Base-by-base conservation (phyloP, 2,888 invertebrate species). In the Isotomurus palustris region DNA sequence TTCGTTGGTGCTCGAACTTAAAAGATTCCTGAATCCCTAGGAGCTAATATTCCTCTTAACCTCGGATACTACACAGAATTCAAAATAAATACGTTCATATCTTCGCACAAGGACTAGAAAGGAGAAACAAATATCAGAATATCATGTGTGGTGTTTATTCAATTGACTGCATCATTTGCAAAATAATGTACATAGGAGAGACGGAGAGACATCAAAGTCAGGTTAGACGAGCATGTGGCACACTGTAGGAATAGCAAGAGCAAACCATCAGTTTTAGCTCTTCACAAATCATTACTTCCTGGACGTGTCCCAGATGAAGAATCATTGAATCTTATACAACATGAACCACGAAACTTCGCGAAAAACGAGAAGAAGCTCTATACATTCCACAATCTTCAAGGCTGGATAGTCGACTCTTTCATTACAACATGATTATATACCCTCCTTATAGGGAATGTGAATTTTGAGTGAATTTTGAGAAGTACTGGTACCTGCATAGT, bases 311-410 rank as follows among this genome's bases (percentile, higher is more conserved):
- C n/a, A 19, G 35, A 50, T 35, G 3, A n/a, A 50, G 14, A 32
- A 4, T 50, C 50, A 4, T 35, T 4, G 14, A 22, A 32, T 4
- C 21, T 35, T 21, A 10, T 35, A 10, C 10, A 8, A 2, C 4
- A 8, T 10, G 50, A 50, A 36, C 50, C 35, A 19, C 10, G 50
- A 29, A 29, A 21, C 14, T 29, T 19, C 8, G 17, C 19, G 3
- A 36, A 29, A 50, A 36, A 50, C 36, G 17, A 35, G 36, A 50
- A 22, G 50, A 50, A 50, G 8, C 50, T 3, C 14, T 50, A 5
- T 14, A 32, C 35, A 50, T 50, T 19, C 3, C 12, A 8, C 32
- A 22, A 10, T 8, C 28, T 25, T 6, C 21, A 43, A 43, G 43
- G 43, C 6, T 5, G 21, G 6, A 4, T n/a, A 4, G n/a, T 43